Percentiles rank a stretch among this genome's conserved stretches.
Conservation (phyloP, 2,888 invertebrate genomes). For the Teleiodes luculella region DNA sequence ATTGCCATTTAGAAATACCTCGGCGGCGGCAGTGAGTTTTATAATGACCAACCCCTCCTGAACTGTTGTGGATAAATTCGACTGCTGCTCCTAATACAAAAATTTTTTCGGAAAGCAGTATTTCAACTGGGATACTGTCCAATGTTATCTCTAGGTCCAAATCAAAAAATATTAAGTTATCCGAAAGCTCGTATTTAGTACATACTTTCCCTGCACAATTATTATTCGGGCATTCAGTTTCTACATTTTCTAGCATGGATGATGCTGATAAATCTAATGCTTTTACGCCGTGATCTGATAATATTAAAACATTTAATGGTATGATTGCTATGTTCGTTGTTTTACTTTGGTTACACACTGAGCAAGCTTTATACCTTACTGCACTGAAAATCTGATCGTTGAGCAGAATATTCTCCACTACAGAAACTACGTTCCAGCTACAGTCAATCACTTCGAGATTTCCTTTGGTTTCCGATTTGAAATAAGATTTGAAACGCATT, state of each 20-base stretch:
- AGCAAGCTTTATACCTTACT: background rate
- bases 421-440: background rate
- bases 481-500: background rate
- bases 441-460: background rate
- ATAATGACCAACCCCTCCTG: background rate
- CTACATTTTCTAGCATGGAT: background rate
- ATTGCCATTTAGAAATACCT: no score
- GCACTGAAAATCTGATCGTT: background rate
- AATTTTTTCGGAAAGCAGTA: background rate
- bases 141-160: background rate
- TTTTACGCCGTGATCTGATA: background rate
- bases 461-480: background rate
- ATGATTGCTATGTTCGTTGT: background rate
- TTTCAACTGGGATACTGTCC: background rate
- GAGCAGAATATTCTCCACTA: background rate
- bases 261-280: background rate
- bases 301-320: background rate
- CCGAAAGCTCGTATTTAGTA: background rate
- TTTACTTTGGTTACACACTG: background rate
- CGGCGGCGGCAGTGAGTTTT: no score
- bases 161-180: background rate
- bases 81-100: background rate
- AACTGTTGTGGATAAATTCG: background rate
- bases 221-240: background rate
- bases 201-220: background rate